Conservation (phyloP, 1,140 invertebrate species). For the Aphelenchoides avenae region DNA sequence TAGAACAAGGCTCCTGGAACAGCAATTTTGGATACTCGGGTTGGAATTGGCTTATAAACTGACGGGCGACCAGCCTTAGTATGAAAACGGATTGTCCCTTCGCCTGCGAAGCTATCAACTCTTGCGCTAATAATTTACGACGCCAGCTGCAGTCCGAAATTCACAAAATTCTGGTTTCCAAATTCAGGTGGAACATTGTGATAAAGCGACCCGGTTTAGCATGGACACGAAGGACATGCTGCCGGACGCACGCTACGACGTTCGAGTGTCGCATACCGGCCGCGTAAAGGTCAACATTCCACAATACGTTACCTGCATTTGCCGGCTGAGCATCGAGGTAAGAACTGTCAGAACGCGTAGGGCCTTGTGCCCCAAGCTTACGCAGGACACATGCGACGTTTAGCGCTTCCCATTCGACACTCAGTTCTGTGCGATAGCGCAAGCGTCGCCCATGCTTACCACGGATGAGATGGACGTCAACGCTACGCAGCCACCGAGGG, state of each 20-base stretch:
- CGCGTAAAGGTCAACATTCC: conserved; percentile 52
- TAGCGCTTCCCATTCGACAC: conserved; percentile 49
- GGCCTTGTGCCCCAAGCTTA: neutral
- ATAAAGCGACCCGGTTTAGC: conserved; percentile 29
- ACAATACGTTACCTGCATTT: conserved; percentile 47
- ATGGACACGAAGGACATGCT: conserved; percentile 58
- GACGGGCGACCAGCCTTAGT: too few relatives aligned
- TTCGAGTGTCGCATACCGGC: conserved; percentile 40
- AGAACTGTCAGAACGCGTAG: too few relatives aligned
- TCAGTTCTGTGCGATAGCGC: conserved; percentile 55
- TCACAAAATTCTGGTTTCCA: too few relatives aligned
- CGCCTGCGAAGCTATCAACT: too few relatives aligned
- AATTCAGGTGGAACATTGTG: too few relatives aligned
- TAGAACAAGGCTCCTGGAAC: too few relatives aligned
- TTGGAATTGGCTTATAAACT: too few relatives aligned
- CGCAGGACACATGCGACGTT: neutral
- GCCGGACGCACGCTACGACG: conserved; percentile 44
- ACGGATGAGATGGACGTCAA: conserved; percentile 52
- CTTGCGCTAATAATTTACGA: too few relatives aligned
- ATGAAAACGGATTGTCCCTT: too few relatives aligned
- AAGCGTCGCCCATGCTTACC: conserved; percentile 52
- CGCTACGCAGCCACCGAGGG: conserved; percentile 42
- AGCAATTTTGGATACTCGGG: too few relatives aligned
- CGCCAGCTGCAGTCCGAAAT: too few relatives aligned
- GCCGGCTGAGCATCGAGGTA: conserved; percentile 45